phyloP scores from a whole-genome alignment of 2,797 vertebrate genomes.

The Peromyscus attwateri region DNA sequence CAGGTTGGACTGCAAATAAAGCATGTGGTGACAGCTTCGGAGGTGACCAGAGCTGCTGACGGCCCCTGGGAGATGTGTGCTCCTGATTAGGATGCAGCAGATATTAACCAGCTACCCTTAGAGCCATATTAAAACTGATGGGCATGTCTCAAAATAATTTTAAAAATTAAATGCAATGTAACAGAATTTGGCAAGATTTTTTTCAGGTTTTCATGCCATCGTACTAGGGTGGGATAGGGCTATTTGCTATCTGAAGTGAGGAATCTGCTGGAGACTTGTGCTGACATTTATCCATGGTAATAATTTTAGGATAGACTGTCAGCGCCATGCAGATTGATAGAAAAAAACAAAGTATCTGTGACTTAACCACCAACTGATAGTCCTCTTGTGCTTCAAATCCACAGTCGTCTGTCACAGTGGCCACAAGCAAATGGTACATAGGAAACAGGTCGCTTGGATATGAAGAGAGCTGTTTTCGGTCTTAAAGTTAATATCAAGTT shows the following conservation, averaged over 20 bases:
- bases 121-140: neutral
- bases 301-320: neutral
- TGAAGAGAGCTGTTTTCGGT: neutral
- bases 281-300: neutral
- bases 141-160: slow-evolving; percentile 22
- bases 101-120: neutral
- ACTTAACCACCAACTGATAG: neutral
- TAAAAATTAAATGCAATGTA: neutral
- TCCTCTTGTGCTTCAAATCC: neutral
- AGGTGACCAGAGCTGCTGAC: neutral
- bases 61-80: neutral
- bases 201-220: neutral
- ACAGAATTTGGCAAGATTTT: neutral
- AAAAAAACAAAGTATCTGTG: neutral
- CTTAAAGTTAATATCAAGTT: neutral
- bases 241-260: neutral
- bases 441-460: neutral
- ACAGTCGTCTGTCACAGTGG: neutral
- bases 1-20: neutral
- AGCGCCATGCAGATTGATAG: neutral
- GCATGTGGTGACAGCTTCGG: neutral
- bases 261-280: neutral
- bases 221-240: neutral
- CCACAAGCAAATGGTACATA: neutral
- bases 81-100: neutral